A percentile compares a stretch with the other conserved stretches of the same genome.
Evolutionary conservation across 1,140 invertebrate species (phyloP).

Genomic region (Drosophila pandora): DNA sequence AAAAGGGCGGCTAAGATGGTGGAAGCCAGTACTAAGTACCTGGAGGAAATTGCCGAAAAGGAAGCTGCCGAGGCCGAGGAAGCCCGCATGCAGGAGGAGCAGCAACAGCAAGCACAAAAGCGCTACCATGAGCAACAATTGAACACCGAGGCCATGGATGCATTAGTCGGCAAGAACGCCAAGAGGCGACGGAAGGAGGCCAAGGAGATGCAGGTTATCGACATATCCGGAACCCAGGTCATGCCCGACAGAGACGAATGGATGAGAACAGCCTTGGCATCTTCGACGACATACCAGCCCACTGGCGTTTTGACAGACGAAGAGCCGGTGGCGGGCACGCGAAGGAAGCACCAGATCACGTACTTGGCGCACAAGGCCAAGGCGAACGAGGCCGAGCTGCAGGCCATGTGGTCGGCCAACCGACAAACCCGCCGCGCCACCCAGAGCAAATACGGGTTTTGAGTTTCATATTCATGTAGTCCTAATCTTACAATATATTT

Average conservation of each 20-base stretch:
- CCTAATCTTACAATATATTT: constrained; percentile 4
- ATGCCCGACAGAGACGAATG: constrained; percentile 91
- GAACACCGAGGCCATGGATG: constrained; percentile 69
- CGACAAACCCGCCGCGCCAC: constrained; percentile 92
- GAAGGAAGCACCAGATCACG: constrained; percentile 97
- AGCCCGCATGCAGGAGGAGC: constrained; percentile 27
- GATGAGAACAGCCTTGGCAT: constrained; percentile 92
- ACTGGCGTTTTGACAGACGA: constrained; percentile 79
- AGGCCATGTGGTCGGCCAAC: constrained; percentile 97
- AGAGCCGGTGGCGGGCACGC: constrained; percentile 89
- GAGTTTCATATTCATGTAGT: constrained; percentile 4
- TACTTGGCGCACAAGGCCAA: constrained; percentile 97
- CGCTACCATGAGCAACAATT: constrained; percentile 65
- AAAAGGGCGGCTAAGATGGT: constrained; percentile 73
- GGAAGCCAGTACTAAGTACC: constrained; percentile 61
- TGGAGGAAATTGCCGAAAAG: constrained; percentile 26
- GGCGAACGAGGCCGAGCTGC: constrained; percentile 95
- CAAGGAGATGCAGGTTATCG: constrained; percentile 88
- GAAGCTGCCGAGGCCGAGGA: constrained; percentile 31
- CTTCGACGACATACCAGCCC: constrained; percentile 86
- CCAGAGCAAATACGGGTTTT: constrained; percentile 94
- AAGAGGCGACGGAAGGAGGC: constrained; percentile 84
- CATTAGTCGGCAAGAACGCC: constrained; percentile 73
- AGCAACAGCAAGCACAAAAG: constrained; percentile 46
- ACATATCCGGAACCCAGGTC: constrained; percentile 93